Percentiles rank a stretch among this genome's conserved stretches.
These are phyloP conservation scores for Darevskia nairensis DNA, from an alignment of 2,797 vertebrate genomes.

Conservation along the genomic window DNA sequence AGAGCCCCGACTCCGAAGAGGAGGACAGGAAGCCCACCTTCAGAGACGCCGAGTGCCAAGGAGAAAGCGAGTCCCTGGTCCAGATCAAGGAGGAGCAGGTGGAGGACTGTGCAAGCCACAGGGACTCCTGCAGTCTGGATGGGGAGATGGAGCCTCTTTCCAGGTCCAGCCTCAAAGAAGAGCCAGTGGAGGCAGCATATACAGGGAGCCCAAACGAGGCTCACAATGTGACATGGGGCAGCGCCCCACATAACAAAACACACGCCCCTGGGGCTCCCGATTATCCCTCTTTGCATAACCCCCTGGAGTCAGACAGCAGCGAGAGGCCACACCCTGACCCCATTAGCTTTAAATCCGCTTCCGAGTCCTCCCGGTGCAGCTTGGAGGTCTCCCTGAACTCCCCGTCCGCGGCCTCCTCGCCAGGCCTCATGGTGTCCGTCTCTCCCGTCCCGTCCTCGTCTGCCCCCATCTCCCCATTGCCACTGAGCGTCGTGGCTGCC, in stretches of 20 bases:
- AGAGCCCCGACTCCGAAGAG: conserved; percentile 85
- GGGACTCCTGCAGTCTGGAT: conserved; percentile 69
- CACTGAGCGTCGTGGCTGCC: conserved; percentile 75
- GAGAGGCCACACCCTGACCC: conserved; percentile 84
- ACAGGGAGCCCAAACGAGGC: conserved; percentile 48
- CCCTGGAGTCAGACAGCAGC: conserved; percentile 51
- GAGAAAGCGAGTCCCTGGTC: conserved; percentile 62
- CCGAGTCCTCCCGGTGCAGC: conserved; percentile 90
- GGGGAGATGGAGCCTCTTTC: conserved; percentile 69
- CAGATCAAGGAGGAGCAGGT: conserved; percentile 89
- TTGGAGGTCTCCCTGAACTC: conserved; percentile 92
- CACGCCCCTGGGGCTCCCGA: conserved; percentile 71
- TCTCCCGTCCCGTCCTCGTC: conserved; percentile 92
- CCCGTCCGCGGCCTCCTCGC: conserved; percentile 91
- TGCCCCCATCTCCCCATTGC: conserved; percentile 90
- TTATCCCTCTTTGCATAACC: conserved; percentile 42
- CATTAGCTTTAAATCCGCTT: conserved; percentile 87
- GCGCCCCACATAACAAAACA: conserved; percentile 65
- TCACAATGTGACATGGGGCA: conserved; percentile 76
- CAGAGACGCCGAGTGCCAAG: conserved; percentile 61
- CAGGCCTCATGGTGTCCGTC: conserved; percentile 90
- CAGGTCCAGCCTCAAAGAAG: conserved; percentile 77
- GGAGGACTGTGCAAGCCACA: conserved; percentile 67
- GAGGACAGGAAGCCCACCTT: conserved; percentile 86
- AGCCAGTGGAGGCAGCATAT: conserved; percentile 44